Conservation (phyloP, 2,888 invertebrate species). For the Nycteola revayana region DNA sequence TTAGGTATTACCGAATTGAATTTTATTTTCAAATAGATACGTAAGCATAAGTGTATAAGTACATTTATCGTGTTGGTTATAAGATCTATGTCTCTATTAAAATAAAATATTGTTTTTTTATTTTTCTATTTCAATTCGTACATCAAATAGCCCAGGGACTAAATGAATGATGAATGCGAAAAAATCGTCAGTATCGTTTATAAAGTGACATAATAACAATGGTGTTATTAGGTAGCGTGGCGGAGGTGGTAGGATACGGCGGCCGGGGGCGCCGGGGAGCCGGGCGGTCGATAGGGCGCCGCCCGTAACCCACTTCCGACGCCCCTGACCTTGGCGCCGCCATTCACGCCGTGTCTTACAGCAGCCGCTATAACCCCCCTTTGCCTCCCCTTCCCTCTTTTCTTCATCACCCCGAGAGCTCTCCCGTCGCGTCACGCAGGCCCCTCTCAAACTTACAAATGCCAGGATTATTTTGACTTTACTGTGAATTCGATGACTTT, state of each 20-base stretch:
- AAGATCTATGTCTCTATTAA: no score
- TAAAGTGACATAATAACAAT: constrained; percentile 26
- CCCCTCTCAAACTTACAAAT: constrained; percentile 50
- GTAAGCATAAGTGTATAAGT: no score
- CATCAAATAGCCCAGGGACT: no score
- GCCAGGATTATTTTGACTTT: constrained; percentile 51
- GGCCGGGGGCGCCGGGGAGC: constrained; percentile 14
- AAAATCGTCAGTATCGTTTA: constrained; percentile 22
- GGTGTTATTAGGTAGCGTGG: constrained; percentile 29
- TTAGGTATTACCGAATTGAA: no score
- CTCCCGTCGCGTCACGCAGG: constrained; percentile 26
- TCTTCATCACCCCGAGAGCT: constrained; percentile 8
- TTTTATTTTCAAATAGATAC: no score
- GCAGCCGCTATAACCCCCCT: constrained; percentile 38
- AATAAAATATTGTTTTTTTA: no score
- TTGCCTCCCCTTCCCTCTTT: constrained; percentile 14
- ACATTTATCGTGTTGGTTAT: no score
- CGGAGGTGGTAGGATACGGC: constrained; percentile 27
- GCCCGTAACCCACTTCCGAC: constrained; percentile 81
- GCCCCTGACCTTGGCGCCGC: constrained; percentile 79
- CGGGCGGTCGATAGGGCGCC: constrained; percentile 73
- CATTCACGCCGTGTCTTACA: constrained; percentile 74
- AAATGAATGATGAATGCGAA: no score
- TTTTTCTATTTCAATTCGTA: no score
- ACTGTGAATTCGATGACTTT: constrained; percentile 38